Percentiles rank a stretch among this genome's conserved stretches.
Evolutionary conservation across 2,797 vertebrate genomes (phyloP).

Genomic region (Phaenicophaeus curvirostris): DNA sequence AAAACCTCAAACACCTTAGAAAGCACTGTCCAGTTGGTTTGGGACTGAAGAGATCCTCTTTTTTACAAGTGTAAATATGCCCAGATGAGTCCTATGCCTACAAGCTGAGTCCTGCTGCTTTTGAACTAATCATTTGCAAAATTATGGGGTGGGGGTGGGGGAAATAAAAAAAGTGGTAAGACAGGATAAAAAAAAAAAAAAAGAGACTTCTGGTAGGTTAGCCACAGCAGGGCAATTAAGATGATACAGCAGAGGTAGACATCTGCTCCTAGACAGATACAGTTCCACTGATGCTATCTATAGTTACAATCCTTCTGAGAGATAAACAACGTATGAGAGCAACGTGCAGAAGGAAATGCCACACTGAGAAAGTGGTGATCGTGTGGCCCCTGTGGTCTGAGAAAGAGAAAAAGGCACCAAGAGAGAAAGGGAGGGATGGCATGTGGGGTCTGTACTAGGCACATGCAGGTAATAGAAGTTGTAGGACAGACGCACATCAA

Average conservation of each 20-base stretch:
- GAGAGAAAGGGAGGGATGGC: slow-evolving; percentile 37
- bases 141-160: neutral
- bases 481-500: neutral
- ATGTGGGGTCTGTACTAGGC: slow-evolving; percentile 10
- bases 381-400: slow-evolving; percentile 81
- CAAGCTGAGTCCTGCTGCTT: slow-evolving; percentile 14
- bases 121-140: slow-evolving; percentile 58
- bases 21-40: neutral
- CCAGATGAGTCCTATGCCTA: neutral
- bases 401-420: slow-evolving; percentile 57
- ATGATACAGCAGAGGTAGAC: slow-evolving; percentile 78
- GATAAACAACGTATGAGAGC: slow-evolving; percentile 80
- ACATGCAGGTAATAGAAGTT: slow-evolving; percentile 58
- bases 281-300: slow-evolving; percentile 83
- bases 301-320: slow-evolving; percentile 77
- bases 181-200: neutral
- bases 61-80: neutral
- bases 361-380: slow-evolving; percentile 77
- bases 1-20: neutral
- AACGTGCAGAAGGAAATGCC: slow-evolving; percentile 77
- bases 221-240: slow-evolving; percentile 78
- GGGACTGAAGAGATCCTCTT: neutral
- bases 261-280: slow-evolving; percentile 86
- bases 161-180: neutral
- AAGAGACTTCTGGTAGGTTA: slow-evolving; percentile 72